Conservation (phyloP, 2,888 invertebrate species). For the Machimus atricapillus region DNA sequence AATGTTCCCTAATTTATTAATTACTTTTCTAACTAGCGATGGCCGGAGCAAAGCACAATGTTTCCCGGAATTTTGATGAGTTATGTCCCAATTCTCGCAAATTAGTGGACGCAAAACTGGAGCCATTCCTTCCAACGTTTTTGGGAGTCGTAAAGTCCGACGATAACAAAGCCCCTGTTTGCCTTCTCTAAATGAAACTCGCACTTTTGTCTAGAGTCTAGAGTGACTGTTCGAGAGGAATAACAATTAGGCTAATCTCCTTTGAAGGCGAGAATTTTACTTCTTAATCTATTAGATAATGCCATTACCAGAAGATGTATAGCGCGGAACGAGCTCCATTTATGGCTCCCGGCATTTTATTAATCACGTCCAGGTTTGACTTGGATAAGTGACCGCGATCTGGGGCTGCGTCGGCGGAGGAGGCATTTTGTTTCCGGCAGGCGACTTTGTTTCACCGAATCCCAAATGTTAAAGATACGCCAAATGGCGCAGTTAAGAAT, state of each 20-base stretch:
- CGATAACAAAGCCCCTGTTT: slow-evolving; percentile 6
- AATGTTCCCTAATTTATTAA: neutral
- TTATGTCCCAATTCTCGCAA: neutral
- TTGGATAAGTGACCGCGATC: neutral
- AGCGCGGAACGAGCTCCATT: neutral
- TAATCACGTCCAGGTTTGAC: slow-evolving; percentile 3
- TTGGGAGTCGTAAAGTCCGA: neutral
- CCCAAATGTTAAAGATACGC: neutral
- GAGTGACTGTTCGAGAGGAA: slow-evolving; percentile 17
- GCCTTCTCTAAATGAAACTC: neutral
- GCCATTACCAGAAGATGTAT: neutral
- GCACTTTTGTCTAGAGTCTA: neutral
- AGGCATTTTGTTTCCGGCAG: neutral
- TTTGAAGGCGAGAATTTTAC: slow-evolving; percentile 23
- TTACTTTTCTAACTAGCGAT: neutral
- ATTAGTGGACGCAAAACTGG: neutral
- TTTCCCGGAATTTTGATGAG: neutral
- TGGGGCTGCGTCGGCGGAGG: neutral
- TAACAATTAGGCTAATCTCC: slow-evolving; percentile 27
- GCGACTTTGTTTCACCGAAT: neutral
- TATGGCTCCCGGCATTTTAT: neutral
- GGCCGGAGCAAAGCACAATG: neutral
- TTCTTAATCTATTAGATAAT: slow-evolving; percentile 25
- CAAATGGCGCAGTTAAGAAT: slow-evolving; percentile 11
- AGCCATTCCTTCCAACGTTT: neutral